Evolutionary conservation across 2,888 invertebrate genomes (phyloP), one percentile per base, ranked within the genome.

Genomic region (Hirtodrosophila alboralis): DNA sequence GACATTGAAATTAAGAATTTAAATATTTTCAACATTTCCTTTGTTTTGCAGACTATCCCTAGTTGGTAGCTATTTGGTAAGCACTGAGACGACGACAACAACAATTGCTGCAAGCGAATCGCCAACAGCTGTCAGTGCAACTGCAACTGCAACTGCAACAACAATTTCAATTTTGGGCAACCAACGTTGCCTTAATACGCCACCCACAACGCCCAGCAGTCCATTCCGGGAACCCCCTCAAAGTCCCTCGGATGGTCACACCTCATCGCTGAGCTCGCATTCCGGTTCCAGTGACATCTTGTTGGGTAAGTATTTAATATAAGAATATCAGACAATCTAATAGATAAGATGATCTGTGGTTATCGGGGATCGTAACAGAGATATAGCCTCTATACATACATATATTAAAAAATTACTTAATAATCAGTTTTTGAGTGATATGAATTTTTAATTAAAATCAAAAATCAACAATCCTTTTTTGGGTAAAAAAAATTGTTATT

Each of bases 221-320:
- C 90, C 90, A 43, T 64, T 83, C 56, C 54, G 73, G 38, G 86
- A 80, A 43, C 86, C 89, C 49, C 85, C 88, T 3, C 90, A 90
- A 47, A 90, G 90, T 76, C 90, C 90, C 48, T 78, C 78, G 34
- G 90, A 90, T 70, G 90, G 89, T 43, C 90, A 90, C 52, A 86
- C 88, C 65, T 81, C 81, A 43, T 90, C 90, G 62, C 74, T 90
- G 54, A 90, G 90, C 68, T 90, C 90, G 52, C 81, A 78, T 54
- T 81, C 89, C 48, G 87, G 78, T 61, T 90, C 88, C 51, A 90
- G 89, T 80, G 90, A 90, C 75, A 87, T 88, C 28, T 75, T 88
- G 68, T 84, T 89, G 74, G 90, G 90, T 90, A 68, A 87, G 87
- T 70, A 30, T 5, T n/a, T n/a, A n/a, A 41, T 16, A 30, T 5